Percentiles rank a stretch among this genome's conserved stretches.
phyloP scores from a whole-genome alignment of 2,888 invertebrate genomes.

The Exephanes ischioxanthus region DNA sequence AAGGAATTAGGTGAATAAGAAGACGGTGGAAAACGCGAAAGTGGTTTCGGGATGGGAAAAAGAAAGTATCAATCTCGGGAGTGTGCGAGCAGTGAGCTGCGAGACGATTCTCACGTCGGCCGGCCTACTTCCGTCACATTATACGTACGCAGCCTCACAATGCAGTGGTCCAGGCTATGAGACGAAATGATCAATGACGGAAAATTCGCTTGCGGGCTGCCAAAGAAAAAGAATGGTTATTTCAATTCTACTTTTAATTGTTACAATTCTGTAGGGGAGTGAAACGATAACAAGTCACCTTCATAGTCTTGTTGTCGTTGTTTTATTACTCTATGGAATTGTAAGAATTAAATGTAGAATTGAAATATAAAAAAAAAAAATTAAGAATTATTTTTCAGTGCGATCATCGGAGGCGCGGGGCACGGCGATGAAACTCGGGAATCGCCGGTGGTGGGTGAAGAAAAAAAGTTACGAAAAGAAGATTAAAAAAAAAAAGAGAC shows the following conservation, averaged over 20 bases:
- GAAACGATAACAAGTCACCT: too few relatives aligned
- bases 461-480: background rate
- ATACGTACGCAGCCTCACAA: constrained; percentile 29
- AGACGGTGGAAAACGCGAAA: constrained; percentile 25
- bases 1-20: background rate
- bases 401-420: constrained; percentile 39
- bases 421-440: constrained; percentile 46
- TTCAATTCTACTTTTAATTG: too few relatives aligned
- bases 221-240: too few relatives aligned
- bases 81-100: background rate
- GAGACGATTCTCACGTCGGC: constrained; percentile 1
- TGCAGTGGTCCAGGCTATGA: constrained; percentile 21
- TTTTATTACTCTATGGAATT: too few relatives aligned
- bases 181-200: background rate
- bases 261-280: too few relatives aligned
- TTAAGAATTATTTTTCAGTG: background rate
- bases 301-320: too few relatives aligned
- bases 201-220: too few relatives aligned
- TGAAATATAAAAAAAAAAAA: too few relatives aligned
- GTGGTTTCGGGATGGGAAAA: constrained; percentile 9
- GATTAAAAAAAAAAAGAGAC: background rate
- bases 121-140: constrained; percentile 68
- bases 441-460: constrained; percentile 23
- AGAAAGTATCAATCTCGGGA: constrained; percentile 20
- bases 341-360: too few relatives aligned